Percentiles rank a stretch among this genome's conserved stretches.
phyloP scores from a whole-genome alignment of 1,140 invertebrate species.

The Calycopis cecrops region DNA sequence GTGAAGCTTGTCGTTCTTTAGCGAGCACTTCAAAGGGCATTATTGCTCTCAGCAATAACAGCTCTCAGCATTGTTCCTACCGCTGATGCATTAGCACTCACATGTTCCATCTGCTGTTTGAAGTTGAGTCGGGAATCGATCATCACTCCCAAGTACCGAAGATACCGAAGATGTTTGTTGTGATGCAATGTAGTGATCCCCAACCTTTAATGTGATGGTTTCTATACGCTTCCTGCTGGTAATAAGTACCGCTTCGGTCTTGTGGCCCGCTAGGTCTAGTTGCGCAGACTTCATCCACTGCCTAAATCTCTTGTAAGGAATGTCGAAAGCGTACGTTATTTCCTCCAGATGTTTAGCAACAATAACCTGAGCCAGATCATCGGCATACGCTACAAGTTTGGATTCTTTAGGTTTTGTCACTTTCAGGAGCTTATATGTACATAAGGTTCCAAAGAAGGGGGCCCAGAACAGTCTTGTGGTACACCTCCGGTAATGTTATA shows the following conservation, averaged over 20 bases:
- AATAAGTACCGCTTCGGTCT: background rate
- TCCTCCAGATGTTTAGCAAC: background rate
- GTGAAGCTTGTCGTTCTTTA: too few relatives aligned
- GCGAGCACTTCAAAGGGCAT: too few relatives aligned
- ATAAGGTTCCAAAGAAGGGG: conserved; percentile 3
- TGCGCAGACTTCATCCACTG: background rate
- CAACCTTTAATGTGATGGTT: background rate
- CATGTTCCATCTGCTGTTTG: too few relatives aligned
- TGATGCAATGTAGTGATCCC: background rate
- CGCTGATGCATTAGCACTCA: too few relatives aligned
- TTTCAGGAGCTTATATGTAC: conserved; percentile 6
- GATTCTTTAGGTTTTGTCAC: background rate
- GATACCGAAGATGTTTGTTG: too few relatives aligned
- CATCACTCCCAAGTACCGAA: too few relatives aligned
- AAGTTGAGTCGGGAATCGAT: too few relatives aligned
- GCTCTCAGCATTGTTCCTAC: too few relatives aligned
- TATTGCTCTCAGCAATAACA: too few relatives aligned
- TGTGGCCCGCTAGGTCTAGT: background rate
- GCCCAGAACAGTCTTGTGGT: conserved; percentile 8
- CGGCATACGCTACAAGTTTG: background rate
- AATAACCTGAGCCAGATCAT: background rate
- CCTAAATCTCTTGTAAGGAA: background rate
- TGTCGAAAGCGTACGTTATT: background rate
- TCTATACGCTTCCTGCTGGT: background rate
- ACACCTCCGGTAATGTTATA: conserved; percentile 1